A percentile compares a stretch with the other conserved stretches of the same genome.
These are phyloP conservation scores for Ferdinandea cuprea DNA, from an alignment of 2,888 invertebrate species.

Conservation along the genomic window DNA sequence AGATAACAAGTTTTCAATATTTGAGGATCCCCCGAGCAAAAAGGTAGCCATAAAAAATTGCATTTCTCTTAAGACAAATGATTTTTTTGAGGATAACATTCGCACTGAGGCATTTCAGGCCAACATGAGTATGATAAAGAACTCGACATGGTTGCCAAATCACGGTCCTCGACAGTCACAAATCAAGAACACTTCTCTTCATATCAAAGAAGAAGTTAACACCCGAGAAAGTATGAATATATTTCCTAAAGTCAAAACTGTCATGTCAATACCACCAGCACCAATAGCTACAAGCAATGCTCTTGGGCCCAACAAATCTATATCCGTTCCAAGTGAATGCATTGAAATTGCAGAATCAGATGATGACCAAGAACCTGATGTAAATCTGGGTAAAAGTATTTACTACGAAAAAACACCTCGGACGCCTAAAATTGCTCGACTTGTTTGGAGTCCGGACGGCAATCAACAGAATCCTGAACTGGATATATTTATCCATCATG, in stretches of 20 bases:
- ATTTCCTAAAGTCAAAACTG: conserved; percentile 7
- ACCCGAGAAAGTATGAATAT: conserved; percentile 15
- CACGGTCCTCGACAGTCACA: conserved; percentile 58
- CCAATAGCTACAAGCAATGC: conserved; percentile 1
- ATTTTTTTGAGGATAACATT: conserved; percentile 79
- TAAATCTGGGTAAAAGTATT: conserved; percentile 78
- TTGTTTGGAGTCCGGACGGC: conserved; percentile 78
- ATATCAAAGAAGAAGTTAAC: conserved; percentile 74
- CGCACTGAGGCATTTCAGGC: conserved; percentile 80
- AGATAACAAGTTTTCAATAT: conserved; percentile 14
- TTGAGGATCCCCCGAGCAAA: conserved; percentile 14
- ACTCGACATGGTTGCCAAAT: conserved; percentile 79
- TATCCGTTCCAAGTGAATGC: conserved; percentile 4
- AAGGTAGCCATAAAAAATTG: conserved; percentile 20
- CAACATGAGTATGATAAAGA: conserved; percentile 80
- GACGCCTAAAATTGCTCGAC: conserved; percentile 76
- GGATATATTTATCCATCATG: conserved; percentile 76
- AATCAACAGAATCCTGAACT: conserved; percentile 36
- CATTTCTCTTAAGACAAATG: conserved; percentile 38
- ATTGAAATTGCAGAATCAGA: conserved; percentile 64
- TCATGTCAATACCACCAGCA: background rate
- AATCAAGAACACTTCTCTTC: conserved; percentile 75
- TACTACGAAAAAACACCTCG: conserved; percentile 79
- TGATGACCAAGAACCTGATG: conserved; percentile 32
- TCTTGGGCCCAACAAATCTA: conserved; percentile 24